Evolutionary conservation across 1,140 invertebrate species (phyloP).

Genomic region (Drosophila rhopaloa): DNA sequence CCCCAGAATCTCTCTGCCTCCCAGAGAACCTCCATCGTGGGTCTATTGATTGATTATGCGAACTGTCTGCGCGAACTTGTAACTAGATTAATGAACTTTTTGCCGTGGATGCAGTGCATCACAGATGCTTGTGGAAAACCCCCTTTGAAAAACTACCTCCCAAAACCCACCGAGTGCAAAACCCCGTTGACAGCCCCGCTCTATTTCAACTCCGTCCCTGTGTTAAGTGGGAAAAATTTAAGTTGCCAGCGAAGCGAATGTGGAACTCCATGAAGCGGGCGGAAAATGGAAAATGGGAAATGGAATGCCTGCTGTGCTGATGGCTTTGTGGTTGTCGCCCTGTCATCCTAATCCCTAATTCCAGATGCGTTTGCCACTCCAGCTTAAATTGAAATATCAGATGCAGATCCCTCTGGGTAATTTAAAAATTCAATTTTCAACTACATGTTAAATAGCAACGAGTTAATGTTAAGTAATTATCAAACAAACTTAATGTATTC

Average conservation of each 20-base stretch:
- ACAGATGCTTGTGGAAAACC: background rate
- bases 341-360: conserved; percentile 18
- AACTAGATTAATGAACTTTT: conserved; percentile 84
- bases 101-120: conserved; percentile 62
- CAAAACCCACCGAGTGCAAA: background rate
- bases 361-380: conserved; percentile 6
- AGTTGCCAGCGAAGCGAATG: conserved; percentile 11
- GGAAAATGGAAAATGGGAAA: background rate
- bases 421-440: background rate
- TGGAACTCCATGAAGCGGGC: conserved; percentile 10
- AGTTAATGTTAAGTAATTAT: too few species aligned
- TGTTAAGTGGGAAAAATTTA: conserved; percentile 15
- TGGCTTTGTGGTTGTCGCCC: conserved; percentile 29
- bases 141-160: background rate
- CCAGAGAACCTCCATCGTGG: conserved; percentile 3
- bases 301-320: conserved; percentile 4
- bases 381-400: conserved; percentile 12
- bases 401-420: background rate
- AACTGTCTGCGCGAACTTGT: conserved; percentile 81
- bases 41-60: conserved; percentile 83
- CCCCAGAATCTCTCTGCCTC: conserved; percentile 3
- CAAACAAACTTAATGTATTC: too few species aligned
- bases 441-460: background rate
- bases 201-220: conserved; percentile 3
- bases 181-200: background rate